A percentile compares a stretch with the other conserved stretches of the same genome.
Conservation (phyloP, 2,113 vertebrate species). For the Heterotilapia buettikoferi region DNA sequence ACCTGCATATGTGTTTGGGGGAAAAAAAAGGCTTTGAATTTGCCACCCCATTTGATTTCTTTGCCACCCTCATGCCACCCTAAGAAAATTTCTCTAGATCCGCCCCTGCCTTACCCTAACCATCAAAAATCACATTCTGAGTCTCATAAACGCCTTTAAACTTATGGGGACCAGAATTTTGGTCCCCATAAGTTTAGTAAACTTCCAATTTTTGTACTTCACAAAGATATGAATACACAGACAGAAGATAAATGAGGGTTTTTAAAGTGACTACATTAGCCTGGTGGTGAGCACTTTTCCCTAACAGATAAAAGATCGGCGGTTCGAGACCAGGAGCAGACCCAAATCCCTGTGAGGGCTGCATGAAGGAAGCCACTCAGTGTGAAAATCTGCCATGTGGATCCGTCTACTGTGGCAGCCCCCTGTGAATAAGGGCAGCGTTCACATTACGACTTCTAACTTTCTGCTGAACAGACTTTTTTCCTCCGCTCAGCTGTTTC, state of each 20-base stretch:
- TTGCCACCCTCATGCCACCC: no score
- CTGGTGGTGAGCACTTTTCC: neutral
- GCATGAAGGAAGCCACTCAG: neutral
- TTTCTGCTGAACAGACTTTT: fast-evolving
- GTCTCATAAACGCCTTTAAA: neutral
- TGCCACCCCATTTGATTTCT: no score
- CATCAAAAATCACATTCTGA: neutral
- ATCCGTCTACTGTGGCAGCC: neutral
- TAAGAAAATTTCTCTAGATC: no score
- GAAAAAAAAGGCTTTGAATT: no score
- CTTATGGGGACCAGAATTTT: no score
- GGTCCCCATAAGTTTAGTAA: no score
- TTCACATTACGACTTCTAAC: fast-evolving
- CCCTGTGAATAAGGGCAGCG: neutral
- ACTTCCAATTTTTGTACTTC: fast-evolving
- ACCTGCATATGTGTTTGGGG: no score
- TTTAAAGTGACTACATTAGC: neutral
- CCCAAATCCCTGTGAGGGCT: neutral
- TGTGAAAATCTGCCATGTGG: no score
- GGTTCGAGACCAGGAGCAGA: neutral
- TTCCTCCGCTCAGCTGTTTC: neutral
- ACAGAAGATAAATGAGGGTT: fast-evolving
- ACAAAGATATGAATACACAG: fast-evolving
- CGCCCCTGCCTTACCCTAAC: no score
- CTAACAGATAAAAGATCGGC: fast-evolving